Evolutionary conservation across 1,140 invertebrate species (phyloP).

Genomic region (Drosophila paulistorum): DNA sequence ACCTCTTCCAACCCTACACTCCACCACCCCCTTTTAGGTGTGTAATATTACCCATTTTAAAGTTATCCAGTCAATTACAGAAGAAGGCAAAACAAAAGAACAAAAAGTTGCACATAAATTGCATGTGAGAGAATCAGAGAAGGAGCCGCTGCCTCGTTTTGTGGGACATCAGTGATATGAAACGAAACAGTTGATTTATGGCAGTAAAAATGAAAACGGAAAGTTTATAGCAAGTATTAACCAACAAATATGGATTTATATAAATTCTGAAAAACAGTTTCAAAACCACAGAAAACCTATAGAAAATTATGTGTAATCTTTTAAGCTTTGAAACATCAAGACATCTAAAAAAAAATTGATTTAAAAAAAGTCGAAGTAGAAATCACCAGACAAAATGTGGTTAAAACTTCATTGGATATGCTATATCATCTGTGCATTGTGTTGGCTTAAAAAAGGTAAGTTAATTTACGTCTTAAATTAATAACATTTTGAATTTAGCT

Average conservation of each 20-base stretch:
- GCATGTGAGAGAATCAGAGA: conserved; percentile 12
- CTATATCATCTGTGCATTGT: conserved; percentile 37
- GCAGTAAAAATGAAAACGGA: neutral
- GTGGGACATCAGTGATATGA: conserved; percentile 63
- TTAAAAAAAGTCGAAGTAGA: neutral
- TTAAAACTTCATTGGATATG: conserved; percentile 46
- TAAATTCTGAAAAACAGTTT: neutral
- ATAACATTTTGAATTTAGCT: too few species aligned
- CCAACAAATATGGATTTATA: neutral
- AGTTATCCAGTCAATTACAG: conserved; percentile 44
- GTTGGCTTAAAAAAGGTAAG: conserved; percentile 54
- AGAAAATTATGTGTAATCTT: neutral
- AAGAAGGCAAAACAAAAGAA: conserved; percentile 1
- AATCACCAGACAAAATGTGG: conserved; percentile 57
- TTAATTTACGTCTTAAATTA: neutral
- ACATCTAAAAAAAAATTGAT: conserved; percentile 22
- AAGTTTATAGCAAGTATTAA: neutral
- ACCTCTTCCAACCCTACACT: conserved; percentile 13
- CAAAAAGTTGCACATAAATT: conserved; percentile 53
- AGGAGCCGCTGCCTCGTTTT: conserved; percentile 29
- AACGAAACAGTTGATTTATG: conserved; percentile 21
- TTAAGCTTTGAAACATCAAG: conserved; percentile 13
- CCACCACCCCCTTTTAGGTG: neutral
- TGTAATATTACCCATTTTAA: conserved; percentile 57
- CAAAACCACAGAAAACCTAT: neutral